Conservation (phyloP, 2,797 vertebrate genomes). For the Chelonia mydas region DNA sequence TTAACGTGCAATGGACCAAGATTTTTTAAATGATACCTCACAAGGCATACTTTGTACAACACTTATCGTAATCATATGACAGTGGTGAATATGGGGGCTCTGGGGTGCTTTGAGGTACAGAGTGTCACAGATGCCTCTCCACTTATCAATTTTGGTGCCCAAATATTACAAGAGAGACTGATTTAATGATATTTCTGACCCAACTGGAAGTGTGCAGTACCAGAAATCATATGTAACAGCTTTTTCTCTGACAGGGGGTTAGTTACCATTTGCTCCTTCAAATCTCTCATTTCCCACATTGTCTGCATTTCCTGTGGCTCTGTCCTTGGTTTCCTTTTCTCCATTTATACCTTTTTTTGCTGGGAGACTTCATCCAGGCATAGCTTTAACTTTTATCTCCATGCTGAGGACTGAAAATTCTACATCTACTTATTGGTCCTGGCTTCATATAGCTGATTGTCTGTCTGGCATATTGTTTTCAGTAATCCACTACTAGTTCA, state of each 20-base stretch:
- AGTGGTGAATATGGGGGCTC: too few relatives aligned
- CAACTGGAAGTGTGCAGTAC: neutral
- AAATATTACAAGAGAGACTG: neutral
- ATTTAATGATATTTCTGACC: neutral
- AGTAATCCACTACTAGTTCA: constrained; percentile 10
- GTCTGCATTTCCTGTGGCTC: neutral
- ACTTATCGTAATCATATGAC: too few relatives aligned
- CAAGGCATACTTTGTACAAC: too few relatives aligned
- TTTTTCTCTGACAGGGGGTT: neutral
- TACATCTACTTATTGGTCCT: neutral
- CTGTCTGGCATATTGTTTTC: constrained; percentile 33
- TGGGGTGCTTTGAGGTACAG: too few relatives aligned
- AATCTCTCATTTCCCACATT: neutral
- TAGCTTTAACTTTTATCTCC: constrained; percentile 14
- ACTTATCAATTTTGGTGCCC: neutral
- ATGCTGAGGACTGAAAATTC: constrained; percentile 24
- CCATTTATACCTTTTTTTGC: neutral
- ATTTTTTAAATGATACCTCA: too few relatives aligned
- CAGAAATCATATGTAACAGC: neutral
- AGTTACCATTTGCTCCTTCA: neutral
- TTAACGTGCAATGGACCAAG: too few relatives aligned
- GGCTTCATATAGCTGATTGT: neutral
- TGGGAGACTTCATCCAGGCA: neutral
- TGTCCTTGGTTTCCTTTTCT: neutral
- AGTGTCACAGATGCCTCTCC: neutral